Conservation (phyloP, 2,113 vertebrate species). For the Plecotus auritus region DNA sequence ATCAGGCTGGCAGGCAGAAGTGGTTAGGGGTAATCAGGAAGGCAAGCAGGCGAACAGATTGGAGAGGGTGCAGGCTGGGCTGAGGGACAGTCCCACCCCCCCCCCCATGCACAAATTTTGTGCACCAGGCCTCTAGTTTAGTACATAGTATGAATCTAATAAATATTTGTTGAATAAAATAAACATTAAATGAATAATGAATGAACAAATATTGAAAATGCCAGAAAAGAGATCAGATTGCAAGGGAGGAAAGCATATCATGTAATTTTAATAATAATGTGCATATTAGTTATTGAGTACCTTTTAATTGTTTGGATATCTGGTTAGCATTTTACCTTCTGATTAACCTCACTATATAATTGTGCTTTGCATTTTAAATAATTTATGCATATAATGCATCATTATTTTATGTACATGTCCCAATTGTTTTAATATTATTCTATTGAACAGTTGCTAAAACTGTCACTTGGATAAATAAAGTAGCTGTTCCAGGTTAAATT, state of each 20-base stretch:
- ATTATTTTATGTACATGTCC: neutral
- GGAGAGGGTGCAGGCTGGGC: too few species aligned
- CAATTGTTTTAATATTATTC: neutral
- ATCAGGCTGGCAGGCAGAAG: too few species aligned
- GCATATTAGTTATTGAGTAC: neutral
- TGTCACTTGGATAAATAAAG: neutral
- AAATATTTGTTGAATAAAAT: neutral
- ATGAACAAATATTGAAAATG: neutral
- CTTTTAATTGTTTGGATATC: neutral
- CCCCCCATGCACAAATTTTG: too few species aligned
- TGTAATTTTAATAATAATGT: neutral
- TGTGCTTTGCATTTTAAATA: neutral
- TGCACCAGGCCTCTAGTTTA: too few species aligned
- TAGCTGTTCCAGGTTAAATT: neutral
- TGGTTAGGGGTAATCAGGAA: too few species aligned
- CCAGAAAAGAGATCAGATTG: neutral
- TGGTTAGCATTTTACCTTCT: neutral
- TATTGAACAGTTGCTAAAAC: neutral
- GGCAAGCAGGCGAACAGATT: too few species aligned
- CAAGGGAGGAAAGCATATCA: neutral
- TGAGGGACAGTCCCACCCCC: too few species aligned
- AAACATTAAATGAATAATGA: neutral
- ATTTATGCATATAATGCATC: neutral
- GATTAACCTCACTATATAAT: neutral
- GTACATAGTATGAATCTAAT: neutral